Evolutionary conservation across 2,888 invertebrate genomes (phyloP), one percentile per base, ranked within the genome.

Genomic region (Allygus modestus): DNA sequence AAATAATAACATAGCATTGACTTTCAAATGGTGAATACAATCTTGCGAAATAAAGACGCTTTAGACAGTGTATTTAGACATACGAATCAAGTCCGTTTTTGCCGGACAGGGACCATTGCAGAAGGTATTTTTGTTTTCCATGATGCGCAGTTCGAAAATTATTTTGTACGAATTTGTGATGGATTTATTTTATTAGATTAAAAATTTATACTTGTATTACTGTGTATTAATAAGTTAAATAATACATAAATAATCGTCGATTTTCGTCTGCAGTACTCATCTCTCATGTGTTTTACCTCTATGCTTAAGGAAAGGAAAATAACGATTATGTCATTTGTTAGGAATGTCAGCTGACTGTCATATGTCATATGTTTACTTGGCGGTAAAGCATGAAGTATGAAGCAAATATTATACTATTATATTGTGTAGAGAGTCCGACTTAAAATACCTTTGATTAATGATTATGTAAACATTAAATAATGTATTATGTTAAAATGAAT

Each of bases 331-430:
- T 65, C 28, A 65, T 15, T 0, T 28, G 31, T 28, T 65, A 28
- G 65, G 28, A 28, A 28, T 65, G 65, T 65, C 65, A 65, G 28
- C 26, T 65, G 26, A 65, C 28, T 15, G 28, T 65, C 65, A 65
- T 65, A 65, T 58, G 58, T 23, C 20, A 37, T 7, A 37, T 46
- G 11, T 1, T 46, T 46, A 17, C 7, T 46, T 46, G 46, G 46
- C 46, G 46, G 46, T 46, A 46, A 46, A 46, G 37, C 37, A 11
- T 4, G 37, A 37, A n/a, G n/a, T n/a, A n/a, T n/a, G n/a, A n/a
- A n/a, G n/a, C n/a, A n/a, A n/a, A n/a, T n/a, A n/a, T n/a, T n/a
- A n/a, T n/a, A n/a, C n/a, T n/a, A n/a, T n/a, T n/a, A n/a, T n/a
- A n/a, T n/a, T n/a, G n/a, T n/a, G n/a, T n/a, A n/a, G n/a, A n/a